phyloP scores from a whole-genome alignment of 2,888 invertebrate genomes.

The Drosophila cognata region DNA sequence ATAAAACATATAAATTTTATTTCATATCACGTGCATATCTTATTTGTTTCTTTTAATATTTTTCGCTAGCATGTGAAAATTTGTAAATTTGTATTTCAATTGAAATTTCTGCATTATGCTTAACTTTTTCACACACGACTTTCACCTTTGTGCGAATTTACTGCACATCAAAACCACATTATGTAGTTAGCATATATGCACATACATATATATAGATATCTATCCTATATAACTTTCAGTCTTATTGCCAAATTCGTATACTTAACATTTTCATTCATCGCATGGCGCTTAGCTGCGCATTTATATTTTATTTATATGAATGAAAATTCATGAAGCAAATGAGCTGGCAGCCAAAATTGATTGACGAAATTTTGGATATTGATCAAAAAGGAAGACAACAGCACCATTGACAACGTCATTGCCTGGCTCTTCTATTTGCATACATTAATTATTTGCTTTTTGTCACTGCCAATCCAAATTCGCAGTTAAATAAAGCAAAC shows the following conservation, averaged over 20 bases:
- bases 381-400: constrained; percentile 49
- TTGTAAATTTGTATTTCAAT: constrained; percentile 39
- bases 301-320: constrained; percentile 60
- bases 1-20: constrained; percentile 19
- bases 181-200: constrained; percentile 14
- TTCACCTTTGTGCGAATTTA: constrained; percentile 56
- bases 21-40: constrained; percentile 24
- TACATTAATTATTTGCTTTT: constrained; percentile 13
- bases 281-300: constrained; percentile 42
- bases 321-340: constrained; percentile 59
- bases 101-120: constrained; percentile 43
- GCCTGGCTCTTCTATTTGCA: constrained; percentile 10
- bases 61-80: constrained; percentile 40
- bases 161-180: constrained; percentile 18
- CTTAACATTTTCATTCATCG: constrained; percentile 54
- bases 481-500: constrained; percentile 31
- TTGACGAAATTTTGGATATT: constrained; percentile 73
- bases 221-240: constrained; percentile 30
- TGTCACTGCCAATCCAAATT: constrained; percentile 17
- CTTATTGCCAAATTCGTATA: constrained; percentile 36
- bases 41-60: not conserved
- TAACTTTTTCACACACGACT: constrained; percentile 30
- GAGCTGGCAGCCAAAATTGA: constrained; percentile 55
- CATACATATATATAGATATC: constrained; percentile 15
- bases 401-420: constrained; percentile 50